Percentiles rank a stretch among this genome's conserved stretches.
These are phyloP conservation scores for Fukomys damarensis DNA, from an alignment of 2,113 vertebrate genomes.

Conservation along the genomic window DNA sequence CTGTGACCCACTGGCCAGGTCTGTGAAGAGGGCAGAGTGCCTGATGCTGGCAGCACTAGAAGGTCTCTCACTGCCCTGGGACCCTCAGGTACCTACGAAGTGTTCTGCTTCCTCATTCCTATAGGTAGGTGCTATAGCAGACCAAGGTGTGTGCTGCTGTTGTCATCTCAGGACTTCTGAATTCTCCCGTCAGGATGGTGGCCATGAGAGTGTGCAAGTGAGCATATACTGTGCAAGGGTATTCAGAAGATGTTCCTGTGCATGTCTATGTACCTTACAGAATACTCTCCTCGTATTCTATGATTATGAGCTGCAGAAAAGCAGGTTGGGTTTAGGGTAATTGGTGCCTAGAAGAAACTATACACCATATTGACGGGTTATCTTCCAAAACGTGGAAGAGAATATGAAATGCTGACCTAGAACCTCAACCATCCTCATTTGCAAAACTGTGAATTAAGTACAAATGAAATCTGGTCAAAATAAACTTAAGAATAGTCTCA, in stretches of 20 bases:
- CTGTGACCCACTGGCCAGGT: rapidly evolving
- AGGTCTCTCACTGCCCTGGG: too few relatives aligned
- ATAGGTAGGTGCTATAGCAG: background rate
- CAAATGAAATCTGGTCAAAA: background rate
- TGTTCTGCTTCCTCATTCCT: background rate
- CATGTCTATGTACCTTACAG: rapidly evolving
- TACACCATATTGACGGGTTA: background rate
- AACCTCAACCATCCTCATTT: background rate
- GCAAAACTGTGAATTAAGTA: background rate
- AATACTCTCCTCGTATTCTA: background rate
- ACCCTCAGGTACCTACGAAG: rapidly evolving
- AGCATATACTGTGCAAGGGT: rapidly evolving
- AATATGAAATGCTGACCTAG: background rate
- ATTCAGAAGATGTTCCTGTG: background rate
- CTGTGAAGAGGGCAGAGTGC: background rate
- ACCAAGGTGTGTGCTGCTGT: background rate
- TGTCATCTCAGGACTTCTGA: rapidly evolving
- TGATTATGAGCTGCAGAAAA: too few relatives aligned
- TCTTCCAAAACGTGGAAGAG: too few relatives aligned
- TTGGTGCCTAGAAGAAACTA: background rate
- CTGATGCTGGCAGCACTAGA: background rate
- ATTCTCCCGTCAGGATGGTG: background rate
- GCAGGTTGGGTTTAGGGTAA: background rate
- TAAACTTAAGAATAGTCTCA: background rate
- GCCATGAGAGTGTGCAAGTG: rapidly evolving